Percentiles rank a stretch among this genome's conserved stretches.
phyloP scores from a whole-genome alignment of 2,888 invertebrate species.

The Drosophila engyochracea region DNA sequence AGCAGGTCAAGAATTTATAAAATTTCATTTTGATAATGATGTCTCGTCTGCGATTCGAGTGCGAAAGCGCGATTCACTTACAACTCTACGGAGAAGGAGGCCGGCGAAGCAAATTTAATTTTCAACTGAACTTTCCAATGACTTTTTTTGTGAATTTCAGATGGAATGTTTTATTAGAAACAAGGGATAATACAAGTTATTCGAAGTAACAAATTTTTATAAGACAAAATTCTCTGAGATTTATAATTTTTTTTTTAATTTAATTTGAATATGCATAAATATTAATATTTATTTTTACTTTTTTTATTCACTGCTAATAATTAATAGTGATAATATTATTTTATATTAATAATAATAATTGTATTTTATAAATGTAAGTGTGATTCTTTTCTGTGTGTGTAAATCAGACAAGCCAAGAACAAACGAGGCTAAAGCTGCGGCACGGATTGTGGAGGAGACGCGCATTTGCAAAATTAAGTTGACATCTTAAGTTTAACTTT shows the following conservation, averaged over 20 bases:
- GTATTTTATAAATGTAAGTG: not conserved
- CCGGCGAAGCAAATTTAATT: no score
- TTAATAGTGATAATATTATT: not conserved
- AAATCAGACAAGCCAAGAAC: not conserved
- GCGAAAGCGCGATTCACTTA: no score
- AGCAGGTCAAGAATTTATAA: not conserved
- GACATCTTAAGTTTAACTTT: slow-evolving; percentile 75
- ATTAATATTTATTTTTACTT: not conserved
- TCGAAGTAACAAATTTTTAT: not conserved
- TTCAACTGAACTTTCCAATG: no score
- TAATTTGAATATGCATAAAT: not conserved
- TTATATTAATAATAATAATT: no score
- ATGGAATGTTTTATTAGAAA: not conserved
- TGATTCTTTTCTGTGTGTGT: not conserved
- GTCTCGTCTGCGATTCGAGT: no score
- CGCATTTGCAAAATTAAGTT: slow-evolving; percentile 63
- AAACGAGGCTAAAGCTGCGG: not conserved
- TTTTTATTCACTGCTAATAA: not conserved
- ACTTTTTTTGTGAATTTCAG: not conserved
- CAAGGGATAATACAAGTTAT: not conserved
- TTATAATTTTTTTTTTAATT: not conserved
- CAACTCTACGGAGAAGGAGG: no score
- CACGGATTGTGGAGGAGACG: not conserved
- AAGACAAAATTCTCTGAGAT: not conserved
- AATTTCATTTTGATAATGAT: no score